Percentiles rank a stretch among this genome's conserved stretches.
phyloP scores from a whole-genome alignment of 92 coral and sea anemone species.

The Pocillopora meandrina region DNA sequence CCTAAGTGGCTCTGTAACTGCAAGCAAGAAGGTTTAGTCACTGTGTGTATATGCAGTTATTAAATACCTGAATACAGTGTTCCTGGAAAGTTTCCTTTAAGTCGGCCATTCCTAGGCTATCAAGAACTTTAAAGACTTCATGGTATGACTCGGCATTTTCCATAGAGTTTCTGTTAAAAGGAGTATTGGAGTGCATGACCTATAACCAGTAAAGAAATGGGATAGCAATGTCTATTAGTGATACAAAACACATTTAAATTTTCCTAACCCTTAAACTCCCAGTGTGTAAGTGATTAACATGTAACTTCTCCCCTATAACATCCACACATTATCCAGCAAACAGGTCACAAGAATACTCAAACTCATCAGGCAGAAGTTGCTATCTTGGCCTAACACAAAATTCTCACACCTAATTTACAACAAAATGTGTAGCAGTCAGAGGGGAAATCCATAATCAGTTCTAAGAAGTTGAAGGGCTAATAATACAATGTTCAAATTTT shows the following conservation, averaged over 20 bases:
- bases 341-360: too few relatives aligned
- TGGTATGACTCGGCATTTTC: slow-evolving; percentile 56
- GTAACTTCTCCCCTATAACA: too few relatives aligned
- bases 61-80: slow-evolving; percentile 83
- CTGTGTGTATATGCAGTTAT: not conserved
- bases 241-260: not conserved
- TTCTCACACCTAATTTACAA: too few relatives aligned
- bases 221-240: not conserved
- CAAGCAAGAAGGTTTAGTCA: not conserved
- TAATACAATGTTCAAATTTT: too few relatives aligned
- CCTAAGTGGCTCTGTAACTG: too few relatives aligned
- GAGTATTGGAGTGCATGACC: slow-evolving; percentile 37
- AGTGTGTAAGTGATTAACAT: too few relatives aligned
- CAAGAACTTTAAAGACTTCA: slow-evolving; percentile 82
- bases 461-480: too few relatives aligned
- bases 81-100: slow-evolving; percentile 72
- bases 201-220: not conserved
- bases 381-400: too few relatives aligned
- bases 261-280: not conserved
- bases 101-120: slow-evolving; percentile 83
- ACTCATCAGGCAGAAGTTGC: too few relatives aligned
- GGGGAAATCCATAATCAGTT: too few relatives aligned
- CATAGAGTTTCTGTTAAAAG: slow-evolving; percentile 13
- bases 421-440: too few relatives aligned
- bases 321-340: too few relatives aligned